phyloP scores from a whole-genome alignment of 2,797 vertebrate genomes.

The Nothura maculosa region DNA sequence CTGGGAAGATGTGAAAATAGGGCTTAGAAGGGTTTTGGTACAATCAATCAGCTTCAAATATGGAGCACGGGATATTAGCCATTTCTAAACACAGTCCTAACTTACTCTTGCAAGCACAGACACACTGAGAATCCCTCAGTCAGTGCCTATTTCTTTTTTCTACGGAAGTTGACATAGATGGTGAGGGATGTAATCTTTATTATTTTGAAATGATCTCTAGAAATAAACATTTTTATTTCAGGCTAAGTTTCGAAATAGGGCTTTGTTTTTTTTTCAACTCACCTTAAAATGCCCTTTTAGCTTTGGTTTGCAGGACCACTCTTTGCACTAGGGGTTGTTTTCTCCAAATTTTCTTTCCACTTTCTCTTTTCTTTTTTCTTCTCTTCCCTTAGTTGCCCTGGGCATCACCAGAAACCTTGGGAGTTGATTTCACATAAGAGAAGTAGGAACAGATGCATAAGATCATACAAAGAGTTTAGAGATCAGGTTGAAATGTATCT shows the following conservation, averaged over 20 bases:
- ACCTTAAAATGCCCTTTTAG: neutral
- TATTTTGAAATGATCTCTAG: neutral
- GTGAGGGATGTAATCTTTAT: neutral
- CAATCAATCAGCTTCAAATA: neutral
- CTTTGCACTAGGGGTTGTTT: neutral
- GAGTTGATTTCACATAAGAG: neutral
- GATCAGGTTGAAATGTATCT: neutral
- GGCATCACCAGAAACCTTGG: neutral
- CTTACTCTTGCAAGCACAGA: neutral
- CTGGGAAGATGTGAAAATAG: neutral
- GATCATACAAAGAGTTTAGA: neutral
- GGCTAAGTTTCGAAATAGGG: neutral
- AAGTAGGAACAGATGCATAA: neutral
- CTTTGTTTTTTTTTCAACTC: neutral
- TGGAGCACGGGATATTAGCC: neutral
- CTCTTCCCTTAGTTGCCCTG: neutral
- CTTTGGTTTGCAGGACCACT: neutral
- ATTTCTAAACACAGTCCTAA: neutral
- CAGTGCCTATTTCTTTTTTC: neutral
- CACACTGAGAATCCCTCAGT: neutral
- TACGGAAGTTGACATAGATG: neutral
- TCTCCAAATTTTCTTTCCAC: neutral
- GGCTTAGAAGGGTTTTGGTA: neutral
- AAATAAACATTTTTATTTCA: neutral
- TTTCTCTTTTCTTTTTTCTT: neutral